These are phyloP conservation scores for Exocentrus adspersus DNA, from an alignment of 2,888 invertebrate genomes.

Conservation along the genomic window DNA sequence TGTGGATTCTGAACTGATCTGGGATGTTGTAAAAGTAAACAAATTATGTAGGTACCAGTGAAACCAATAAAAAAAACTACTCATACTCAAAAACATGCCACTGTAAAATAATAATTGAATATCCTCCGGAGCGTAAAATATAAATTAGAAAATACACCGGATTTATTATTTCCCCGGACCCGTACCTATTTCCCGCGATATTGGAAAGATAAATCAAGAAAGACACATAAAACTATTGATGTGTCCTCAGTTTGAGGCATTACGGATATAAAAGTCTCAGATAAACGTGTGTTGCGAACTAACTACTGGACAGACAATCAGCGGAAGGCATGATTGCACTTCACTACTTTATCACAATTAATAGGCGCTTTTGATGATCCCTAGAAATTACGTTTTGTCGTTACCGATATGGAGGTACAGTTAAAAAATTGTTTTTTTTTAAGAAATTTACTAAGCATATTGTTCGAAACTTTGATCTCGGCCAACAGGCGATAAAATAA, in stretches of 20 bases:
- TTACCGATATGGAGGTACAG: too few relatives aligned
- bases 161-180: slow-evolving; percentile 36
- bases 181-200: slow-evolving; percentile 39
- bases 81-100: too few relatives aligned
- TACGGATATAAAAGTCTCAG: slow-evolving; percentile 45
- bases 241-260: slow-evolving; percentile 45
- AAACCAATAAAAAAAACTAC: too few relatives aligned
- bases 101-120: slow-evolving; percentile 17
- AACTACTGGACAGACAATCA: slow-evolving; percentile 28
- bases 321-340: slow-evolving; percentile 22
- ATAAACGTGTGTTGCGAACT: slow-evolving; percentile 40
- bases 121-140: slow-evolving; percentile 10
- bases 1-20: too few relatives aligned
- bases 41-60: too few relatives aligned
- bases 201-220: slow-evolving; percentile 49
- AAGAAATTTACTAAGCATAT: too few relatives aligned
- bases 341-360: slow-evolving; percentile 20
- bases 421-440: too few relatives aligned
- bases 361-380: slow-evolving; percentile 14
- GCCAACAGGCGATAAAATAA: slow-evolving; percentile 26
- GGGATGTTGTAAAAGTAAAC: too few relatives aligned
- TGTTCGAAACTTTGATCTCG: slow-evolving; percentile 20
- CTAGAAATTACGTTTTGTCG: neutral
- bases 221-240: slow-evolving; percentile 49
- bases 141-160: slow-evolving; percentile 19